Evolutionary conservation across 2,888 invertebrate genomes (phyloP).

Genomic region (Amphimallon solstitiale): DNA sequence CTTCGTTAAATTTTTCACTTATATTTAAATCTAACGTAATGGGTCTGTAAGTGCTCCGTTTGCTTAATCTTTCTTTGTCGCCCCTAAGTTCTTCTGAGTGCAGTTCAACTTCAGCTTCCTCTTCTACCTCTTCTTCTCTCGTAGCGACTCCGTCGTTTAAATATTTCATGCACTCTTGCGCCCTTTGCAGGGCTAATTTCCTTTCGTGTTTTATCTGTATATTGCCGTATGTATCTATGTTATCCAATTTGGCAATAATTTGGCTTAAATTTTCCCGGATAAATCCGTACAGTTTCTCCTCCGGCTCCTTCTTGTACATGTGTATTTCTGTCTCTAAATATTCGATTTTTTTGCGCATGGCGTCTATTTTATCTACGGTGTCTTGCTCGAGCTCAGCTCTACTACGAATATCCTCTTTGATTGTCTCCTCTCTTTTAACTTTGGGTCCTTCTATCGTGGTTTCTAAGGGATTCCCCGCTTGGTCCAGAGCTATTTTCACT

Average conservation of each 20-base stretch:
- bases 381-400: constrained; percentile 21
- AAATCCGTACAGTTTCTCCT: constrained; percentile 29
- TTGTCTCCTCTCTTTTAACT: not conserved
- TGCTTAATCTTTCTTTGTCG: constrained; percentile 9
- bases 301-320: constrained; percentile 27
- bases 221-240: constrained; percentile 36
- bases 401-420: not conserved
- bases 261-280: constrained; percentile 29
- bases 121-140: not conserved
- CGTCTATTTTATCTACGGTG: constrained; percentile 29
- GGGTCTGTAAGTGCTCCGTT: constrained; percentile 21
- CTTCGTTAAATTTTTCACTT: constrained; percentile 37
- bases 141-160: constrained; percentile 20
- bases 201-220: constrained; percentile 37
- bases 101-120: constrained; percentile 9
- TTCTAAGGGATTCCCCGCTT: not conserved
- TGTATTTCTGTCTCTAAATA: constrained; percentile 34
- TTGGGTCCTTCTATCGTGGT: not conserved
- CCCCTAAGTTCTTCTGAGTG: constrained; percentile 2
- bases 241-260: constrained; percentile 35
- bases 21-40: constrained; percentile 37
- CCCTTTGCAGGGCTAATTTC: constrained; percentile 36
- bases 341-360: constrained; percentile 37
- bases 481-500: constrained; percentile 31
- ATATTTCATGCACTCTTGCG: constrained; percentile 37